These are phyloP conservation scores for Phylloscopus trochilus DNA, from an alignment of 2,113 vertebrate species.

Conservation along the genomic window DNA sequence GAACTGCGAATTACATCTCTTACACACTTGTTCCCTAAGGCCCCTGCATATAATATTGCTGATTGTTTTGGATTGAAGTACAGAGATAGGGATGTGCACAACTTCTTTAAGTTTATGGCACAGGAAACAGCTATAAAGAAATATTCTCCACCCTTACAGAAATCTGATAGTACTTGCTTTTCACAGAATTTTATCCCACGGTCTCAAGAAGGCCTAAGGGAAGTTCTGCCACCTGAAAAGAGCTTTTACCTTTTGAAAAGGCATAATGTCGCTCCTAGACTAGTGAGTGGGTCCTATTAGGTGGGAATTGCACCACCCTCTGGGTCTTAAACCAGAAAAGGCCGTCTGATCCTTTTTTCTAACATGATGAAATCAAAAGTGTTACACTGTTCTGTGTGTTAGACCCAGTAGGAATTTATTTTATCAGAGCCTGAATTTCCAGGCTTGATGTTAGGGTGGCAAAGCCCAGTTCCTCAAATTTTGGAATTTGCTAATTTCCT, in stretches of 20 bases:
- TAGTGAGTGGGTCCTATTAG: background rate
- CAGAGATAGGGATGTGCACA: background rate
- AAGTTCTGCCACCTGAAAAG: background rate
- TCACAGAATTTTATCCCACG: background rate
- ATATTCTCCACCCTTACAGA: background rate
- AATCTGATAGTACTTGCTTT: background rate
- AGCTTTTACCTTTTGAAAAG: background rate
- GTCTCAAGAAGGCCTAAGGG: background rate
- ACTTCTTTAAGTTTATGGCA: background rate
- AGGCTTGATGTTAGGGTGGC: background rate
- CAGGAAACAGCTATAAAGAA: background rate
- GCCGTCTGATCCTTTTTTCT: background rate
- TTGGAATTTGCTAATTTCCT: background rate
- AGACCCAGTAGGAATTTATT: background rate
- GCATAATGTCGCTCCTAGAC: background rate
- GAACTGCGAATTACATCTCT: background rate
- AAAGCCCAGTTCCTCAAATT: background rate
- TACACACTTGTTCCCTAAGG: background rate
- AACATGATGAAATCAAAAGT: background rate
- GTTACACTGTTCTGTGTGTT: background rate
- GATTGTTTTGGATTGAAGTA: background rate
- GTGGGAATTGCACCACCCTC: background rate
- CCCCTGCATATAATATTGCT: rapidly evolving
- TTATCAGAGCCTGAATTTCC: background rate
- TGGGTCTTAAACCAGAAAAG: background rate